Evolutionary conservation across 2,113 vertebrate species (phyloP), one percentile per base, ranked within the genome.

Genomic region (Irena cyanogastra): DNA sequence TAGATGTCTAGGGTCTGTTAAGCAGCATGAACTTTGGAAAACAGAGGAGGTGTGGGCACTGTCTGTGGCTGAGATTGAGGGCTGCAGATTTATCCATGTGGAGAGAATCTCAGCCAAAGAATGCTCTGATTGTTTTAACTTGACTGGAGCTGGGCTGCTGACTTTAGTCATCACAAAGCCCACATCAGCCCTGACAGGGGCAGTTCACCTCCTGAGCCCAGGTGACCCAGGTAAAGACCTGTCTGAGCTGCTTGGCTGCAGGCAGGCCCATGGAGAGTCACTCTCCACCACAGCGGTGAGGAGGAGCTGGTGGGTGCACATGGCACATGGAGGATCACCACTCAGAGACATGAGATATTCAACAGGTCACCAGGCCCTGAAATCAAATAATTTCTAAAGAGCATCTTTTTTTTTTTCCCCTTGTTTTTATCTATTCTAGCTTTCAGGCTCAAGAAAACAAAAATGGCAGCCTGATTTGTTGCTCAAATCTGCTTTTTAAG

Each of bases 351-450:
- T 0, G 5, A 41, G 9, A 16, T n/a, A n/a, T 9, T 26, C 16
- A 22, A 27, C 1, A 11, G 49, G 16, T 10, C 17, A 63, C 60
- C 56, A 60, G 27, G 37, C 7, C 28, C 7, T 74, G 35, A 71
- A 91, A 80, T 42, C 7, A 80, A 41, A 30, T 49, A 3, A 35
- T 57, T 72, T 74, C 37, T 49, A 39, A 52, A 72, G 18, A 69
- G 12, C 2, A 2, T 13, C 1, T 8, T 4, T n/a, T 33, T 68
- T 31, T 13, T 2, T 5, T 3, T 2, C 3, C 5, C 13, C 35
- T 41, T 42, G 6, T 26, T 54, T 94, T 45, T 1, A 59, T 37
- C 42, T 37, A 3, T 50, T 82, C 23, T 3, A 16, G 7, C 30
- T 75, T 50, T 79, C 59, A 65, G 28, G 21, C 1, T 70, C 20